Conservation (phyloP, 2,113 vertebrate genomes). For the Labrus mixtus region DNA sequence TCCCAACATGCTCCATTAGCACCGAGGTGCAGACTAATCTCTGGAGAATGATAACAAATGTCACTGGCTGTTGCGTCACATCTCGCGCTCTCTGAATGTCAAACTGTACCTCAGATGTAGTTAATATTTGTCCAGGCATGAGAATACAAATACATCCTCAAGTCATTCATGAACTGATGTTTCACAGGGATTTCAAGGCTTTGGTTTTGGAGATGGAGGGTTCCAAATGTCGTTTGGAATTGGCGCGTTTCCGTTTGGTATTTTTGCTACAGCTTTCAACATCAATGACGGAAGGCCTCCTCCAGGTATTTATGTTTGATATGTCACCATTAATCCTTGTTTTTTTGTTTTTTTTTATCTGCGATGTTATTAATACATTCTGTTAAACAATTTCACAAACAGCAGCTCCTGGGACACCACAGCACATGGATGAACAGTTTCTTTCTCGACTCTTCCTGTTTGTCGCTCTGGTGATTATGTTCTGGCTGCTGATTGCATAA, state of each 20-base stretch:
- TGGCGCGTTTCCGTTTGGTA: slow-evolving; percentile 98
- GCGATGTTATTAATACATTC: not conserved
- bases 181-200: slow-evolving; percentile 95
- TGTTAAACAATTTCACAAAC: slow-evolving; percentile 36
- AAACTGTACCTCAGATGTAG: not conserved
- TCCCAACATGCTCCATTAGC: slow-evolving; percentile 76
- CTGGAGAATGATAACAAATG: slow-evolving; percentile 57
- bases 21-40: slow-evolving; percentile 10
- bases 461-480: slow-evolving; percentile 97
- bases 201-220: slow-evolving; percentile 97
- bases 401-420: slow-evolving; percentile 97
- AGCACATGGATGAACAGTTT: slow-evolving; percentile 97
- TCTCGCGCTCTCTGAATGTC: not conserved
- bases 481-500: slow-evolving; percentile 98
- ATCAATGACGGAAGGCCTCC: slow-evolving; percentile 97
- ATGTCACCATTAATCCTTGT: not conserved
- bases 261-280: slow-evolving; percentile 99
- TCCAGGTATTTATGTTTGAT: slow-evolving; percentile 86
- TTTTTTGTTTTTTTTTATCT: not conserved
- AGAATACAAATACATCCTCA: not conserved
- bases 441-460: slow-evolving; percentile 98
- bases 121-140: not conserved
- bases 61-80: slow-evolving; percentile 73
- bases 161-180: not conserved
- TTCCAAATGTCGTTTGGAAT: slow-evolving; percentile 99